These are phyloP conservation scores for Octonoba sinensis DNA, from an alignment of 2,888 invertebrate species.

Conservation along the genomic window DNA sequence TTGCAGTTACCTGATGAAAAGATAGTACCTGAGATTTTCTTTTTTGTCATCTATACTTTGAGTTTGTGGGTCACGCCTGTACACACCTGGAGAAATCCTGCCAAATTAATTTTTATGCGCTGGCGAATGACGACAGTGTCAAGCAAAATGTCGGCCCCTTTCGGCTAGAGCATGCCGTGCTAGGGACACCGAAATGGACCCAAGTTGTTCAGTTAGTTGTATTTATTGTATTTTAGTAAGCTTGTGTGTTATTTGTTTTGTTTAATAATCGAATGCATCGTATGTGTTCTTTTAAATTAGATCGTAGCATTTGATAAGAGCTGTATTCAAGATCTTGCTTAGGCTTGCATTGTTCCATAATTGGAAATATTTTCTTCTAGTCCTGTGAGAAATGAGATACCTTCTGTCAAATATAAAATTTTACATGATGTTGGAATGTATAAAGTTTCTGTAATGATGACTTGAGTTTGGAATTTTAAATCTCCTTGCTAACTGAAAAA, in stretches of 20 bases:
- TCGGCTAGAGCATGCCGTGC: conserved; percentile 62
- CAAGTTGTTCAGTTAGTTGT: conserved; percentile 42
- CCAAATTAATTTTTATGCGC: conserved; percentile 47
- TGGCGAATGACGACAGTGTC: conserved; percentile 49
- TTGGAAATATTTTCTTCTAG: conserved; percentile 33
- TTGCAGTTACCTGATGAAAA: neutral
- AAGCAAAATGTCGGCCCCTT: conserved; percentile 60
- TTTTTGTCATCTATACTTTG: neutral
- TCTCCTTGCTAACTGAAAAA: too few species aligned
- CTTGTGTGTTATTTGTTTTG: neutral
- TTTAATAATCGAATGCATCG: neutral
- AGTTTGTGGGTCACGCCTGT: neutral
- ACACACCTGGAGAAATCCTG: neutral
- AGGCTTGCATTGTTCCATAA: conserved; percentile 45
- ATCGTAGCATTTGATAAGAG: neutral
- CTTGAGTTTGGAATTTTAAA: too few species aligned
- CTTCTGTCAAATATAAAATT: too few species aligned
- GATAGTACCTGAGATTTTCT: neutral
- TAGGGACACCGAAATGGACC: conserved; percentile 58
- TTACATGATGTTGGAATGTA: too few species aligned
- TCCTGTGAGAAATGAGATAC: too few species aligned
- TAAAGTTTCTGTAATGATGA: too few species aligned
- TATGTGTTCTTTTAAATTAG: neutral
- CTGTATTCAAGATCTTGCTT: neutral
- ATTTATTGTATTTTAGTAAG: neutral